Percentiles rank a stretch among this genome's conserved stretches.
Evolutionary conservation across 2,888 invertebrate species (phyloP).

Genomic region (Agrotis clavis): DNA sequence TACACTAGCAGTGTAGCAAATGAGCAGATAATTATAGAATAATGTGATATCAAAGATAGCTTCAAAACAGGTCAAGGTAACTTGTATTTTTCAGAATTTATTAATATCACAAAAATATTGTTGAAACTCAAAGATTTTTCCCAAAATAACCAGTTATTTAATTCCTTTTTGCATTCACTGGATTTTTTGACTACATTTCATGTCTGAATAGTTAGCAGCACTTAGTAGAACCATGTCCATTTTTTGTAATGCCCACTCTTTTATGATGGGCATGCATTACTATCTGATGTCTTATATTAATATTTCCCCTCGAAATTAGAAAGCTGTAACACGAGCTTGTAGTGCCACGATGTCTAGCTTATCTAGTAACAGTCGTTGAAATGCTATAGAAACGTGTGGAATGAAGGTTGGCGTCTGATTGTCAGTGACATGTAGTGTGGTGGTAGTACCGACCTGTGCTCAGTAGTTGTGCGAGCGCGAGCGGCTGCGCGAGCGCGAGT

Average conservation of each 20-base stretch:
- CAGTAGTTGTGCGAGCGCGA: conserved; percentile 82
- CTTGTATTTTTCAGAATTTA: neutral
- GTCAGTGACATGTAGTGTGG: neutral
- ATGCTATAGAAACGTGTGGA: conserved; percentile 14
- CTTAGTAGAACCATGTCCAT: too few species aligned
- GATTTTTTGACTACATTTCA: neutral
- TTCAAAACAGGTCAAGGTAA: neutral
- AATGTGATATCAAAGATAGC: neutral
- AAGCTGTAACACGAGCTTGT: neutral
- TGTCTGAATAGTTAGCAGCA: neutral
- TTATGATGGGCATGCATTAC: neutral
- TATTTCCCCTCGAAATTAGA: neutral
- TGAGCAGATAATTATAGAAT: conserved; percentile 6
- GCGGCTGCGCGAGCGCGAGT: conserved; percentile 93
- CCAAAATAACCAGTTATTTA: neutral
- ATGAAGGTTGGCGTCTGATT: neutral
- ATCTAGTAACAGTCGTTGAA: neutral
- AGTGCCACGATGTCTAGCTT: neutral
- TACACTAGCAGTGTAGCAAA: neutral
- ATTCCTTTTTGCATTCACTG: neutral
- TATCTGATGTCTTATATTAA: neutral
- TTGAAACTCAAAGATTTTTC: neutral
- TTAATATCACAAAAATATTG: too few species aligned
- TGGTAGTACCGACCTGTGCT: conserved; percentile 57
- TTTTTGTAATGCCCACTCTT: neutral